Base-by-base conservation (phyloP, 2,888 invertebrate genomes). In the Idaea biselata region DNA sequence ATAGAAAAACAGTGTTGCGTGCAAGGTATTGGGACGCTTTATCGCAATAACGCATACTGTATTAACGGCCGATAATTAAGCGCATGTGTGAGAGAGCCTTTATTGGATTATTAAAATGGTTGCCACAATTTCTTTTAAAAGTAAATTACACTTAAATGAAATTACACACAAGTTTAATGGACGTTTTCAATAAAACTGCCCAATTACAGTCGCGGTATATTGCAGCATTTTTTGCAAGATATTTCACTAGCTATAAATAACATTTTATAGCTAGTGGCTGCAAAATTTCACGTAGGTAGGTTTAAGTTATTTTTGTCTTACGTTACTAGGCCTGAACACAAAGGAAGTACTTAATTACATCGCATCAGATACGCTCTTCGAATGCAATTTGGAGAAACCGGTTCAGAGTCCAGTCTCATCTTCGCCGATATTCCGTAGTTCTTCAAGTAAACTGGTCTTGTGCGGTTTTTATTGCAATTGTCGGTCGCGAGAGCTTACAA, bases 381-480 rank as follows among this genome's bases (percentile, higher is more conserved):
- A 55, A 54, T 59, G 59, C 60, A 60, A 33, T 61, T 60, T 61
- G 5, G 63, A 59, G 55, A n/a, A 64, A 55, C 18, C 17, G 18
- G 18, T 18, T n/a, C 7, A 55, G 55, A 18, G 17, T 55, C 18
- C 57, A 18, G 57, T 57, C 57, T 44, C 44, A 44, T 44, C 44
- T 11, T 44, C 44, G 44, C 44, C 44, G 44, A 44, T 44, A 44
- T 44, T 44, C 44, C 44, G 44, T 8, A 44, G 8, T 11, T 44
- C 44, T 44, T 8, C 8, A 8, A 44, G 8, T 44, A 44, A 44
- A 64, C 68, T 65, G 71, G 65, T 63, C 69, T 63, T 60, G 66
- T 63, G 63, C 61, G 54, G 64, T 68, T 74, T 77, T 75, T 73
- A 67, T 65, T 66, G 61, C 63, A 61, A 44, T 57, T 67, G 58